Percentiles rank a stretch among this genome's conserved stretches.
These are phyloP conservation scores for Drosophila buzzatii DNA, from an alignment of 2,888 invertebrate genomes.

Conservation along the genomic window DNA sequence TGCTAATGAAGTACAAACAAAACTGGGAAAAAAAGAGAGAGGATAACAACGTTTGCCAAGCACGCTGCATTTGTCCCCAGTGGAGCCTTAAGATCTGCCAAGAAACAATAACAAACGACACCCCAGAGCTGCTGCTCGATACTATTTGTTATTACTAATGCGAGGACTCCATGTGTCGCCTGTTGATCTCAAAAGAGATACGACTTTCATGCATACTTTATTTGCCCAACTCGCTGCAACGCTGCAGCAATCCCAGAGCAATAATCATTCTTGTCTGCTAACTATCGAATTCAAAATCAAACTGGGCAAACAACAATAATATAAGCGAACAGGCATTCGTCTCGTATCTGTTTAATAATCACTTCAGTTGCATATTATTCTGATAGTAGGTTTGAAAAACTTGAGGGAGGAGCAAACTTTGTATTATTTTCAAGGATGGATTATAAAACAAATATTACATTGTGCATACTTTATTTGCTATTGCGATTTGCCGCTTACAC, in stretches of 20 bases:
- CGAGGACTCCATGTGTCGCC: background rate
- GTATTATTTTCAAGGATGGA: too few relatives aligned
- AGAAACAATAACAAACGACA: constrained; percentile 73
- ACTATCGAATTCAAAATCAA: background rate
- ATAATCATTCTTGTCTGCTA: background rate
- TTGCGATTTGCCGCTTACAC: too few relatives aligned
- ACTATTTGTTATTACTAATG: constrained; percentile 12
- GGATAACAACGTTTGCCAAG: constrained; percentile 34
- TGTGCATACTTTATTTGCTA: too few relatives aligned
- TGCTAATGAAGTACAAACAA: constrained; percentile 47
- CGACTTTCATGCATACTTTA: background rate
- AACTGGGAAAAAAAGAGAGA: background rate
- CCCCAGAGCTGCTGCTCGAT: constrained; percentile 52
- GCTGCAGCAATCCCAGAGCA: background rate
- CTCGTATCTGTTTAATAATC: background rate
- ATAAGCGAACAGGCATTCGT: background rate
- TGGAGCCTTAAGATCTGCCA: constrained; percentile 66
- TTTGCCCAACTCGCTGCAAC: background rate
- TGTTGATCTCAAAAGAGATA: constrained; percentile 4
- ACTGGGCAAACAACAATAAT: background rate
- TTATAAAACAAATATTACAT: too few relatives aligned
- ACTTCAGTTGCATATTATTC: background rate
- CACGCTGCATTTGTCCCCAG: constrained; percentile 27
- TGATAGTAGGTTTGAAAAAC: background rate
- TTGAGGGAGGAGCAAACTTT: too few relatives aligned